phyloP scores from a whole-genome alignment of 2,888 invertebrate species.

The Deilephila elpenor region DNA sequence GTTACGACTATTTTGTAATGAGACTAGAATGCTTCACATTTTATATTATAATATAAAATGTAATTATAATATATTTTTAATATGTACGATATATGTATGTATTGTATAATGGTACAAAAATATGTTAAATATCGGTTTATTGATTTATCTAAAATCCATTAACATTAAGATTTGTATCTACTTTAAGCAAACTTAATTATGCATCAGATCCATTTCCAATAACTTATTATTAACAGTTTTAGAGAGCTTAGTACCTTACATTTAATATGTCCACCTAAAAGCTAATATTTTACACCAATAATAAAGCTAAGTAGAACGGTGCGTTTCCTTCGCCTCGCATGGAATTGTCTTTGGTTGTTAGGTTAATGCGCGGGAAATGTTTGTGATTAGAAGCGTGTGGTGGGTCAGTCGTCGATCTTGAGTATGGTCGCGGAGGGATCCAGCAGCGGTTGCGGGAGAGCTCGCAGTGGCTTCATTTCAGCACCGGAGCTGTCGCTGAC shows the following conservation, averaged over 20 bases:
- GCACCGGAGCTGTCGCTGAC: conserved; percentile 72
- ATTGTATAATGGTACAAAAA: background rate
- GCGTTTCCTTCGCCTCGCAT: conserved; percentile 12
- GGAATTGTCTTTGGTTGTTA: conserved; percentile 16
- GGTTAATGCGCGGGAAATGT: background rate
- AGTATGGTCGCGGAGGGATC: conserved; percentile 42
- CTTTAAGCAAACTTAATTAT: background rate
- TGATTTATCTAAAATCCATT: too few relatives aligned
- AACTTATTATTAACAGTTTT: background rate
- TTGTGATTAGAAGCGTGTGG: conserved; percentile 14
- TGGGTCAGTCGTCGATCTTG: conserved; percentile 52
- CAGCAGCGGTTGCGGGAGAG: conserved; percentile 35
- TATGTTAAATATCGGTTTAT: background rate
- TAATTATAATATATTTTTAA: background rate
- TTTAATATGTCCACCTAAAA: background rate
- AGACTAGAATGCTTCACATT: conserved; percentile 36
- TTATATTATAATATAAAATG: background rate
- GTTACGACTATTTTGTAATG: conserved; percentile 29
- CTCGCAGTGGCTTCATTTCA: conserved; percentile 68
- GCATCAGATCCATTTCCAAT: background rate
- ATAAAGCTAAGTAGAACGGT: conserved; percentile 9
- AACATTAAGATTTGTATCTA: background rate
- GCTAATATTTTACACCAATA: conserved; percentile 17
- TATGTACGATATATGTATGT: background rate
- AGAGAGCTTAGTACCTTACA: conserved; percentile 17